Evolutionary conservation across 2,888 invertebrate genomes (phyloP).

Genomic region (Sarcophaga carnaria): DNA sequence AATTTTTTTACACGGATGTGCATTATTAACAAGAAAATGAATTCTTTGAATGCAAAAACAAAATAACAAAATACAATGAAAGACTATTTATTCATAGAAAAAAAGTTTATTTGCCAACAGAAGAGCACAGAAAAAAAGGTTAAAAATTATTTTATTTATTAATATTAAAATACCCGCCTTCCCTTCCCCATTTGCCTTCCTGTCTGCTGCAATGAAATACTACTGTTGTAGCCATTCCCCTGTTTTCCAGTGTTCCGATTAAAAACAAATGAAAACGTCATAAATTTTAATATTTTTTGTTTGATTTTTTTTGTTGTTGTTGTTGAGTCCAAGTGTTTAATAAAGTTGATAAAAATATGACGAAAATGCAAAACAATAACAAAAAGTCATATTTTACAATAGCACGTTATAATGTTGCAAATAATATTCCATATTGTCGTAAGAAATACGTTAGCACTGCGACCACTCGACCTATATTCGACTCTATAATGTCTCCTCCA

Average conservation of each 20-base stretch:
- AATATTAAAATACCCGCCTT: conserved; percentile 26
- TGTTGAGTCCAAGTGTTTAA: conserved; percentile 38
- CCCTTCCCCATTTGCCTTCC: neutral
- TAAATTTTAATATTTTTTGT: conserved; percentile 51
- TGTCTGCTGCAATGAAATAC: too few relatives aligned
- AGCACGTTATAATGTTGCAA: too few relatives aligned
- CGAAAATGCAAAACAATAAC: conserved; percentile 2
- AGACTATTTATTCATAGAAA: conserved; percentile 15
- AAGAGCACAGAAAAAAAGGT: conserved; percentile 1
- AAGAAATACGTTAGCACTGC: too few relatives aligned
- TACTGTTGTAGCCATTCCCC: neutral
- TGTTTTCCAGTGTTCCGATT: neutral
- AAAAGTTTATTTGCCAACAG: conserved; percentile 15
- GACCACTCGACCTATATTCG: too few relatives aligned
- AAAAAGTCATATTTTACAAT: neutral
- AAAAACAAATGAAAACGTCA: conserved; percentile 39
- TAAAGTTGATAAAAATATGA: conserved; percentile 29
- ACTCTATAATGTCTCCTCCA: too few relatives aligned
- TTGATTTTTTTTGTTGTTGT: neutral
- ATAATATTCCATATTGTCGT: too few relatives aligned
- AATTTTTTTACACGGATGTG: conserved; percentile 27
- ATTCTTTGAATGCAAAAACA: conserved; percentile 8
- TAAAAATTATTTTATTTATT: conserved; percentile 24
- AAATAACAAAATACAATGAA: neutral
- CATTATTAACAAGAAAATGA: conserved; percentile 1